A percentile compares a stretch with the other conserved stretches of the same genome.
phyloP scores from a whole-genome alignment of 2,113 vertebrate genomes.

The Poeciliopsis retropinna region DNA sequence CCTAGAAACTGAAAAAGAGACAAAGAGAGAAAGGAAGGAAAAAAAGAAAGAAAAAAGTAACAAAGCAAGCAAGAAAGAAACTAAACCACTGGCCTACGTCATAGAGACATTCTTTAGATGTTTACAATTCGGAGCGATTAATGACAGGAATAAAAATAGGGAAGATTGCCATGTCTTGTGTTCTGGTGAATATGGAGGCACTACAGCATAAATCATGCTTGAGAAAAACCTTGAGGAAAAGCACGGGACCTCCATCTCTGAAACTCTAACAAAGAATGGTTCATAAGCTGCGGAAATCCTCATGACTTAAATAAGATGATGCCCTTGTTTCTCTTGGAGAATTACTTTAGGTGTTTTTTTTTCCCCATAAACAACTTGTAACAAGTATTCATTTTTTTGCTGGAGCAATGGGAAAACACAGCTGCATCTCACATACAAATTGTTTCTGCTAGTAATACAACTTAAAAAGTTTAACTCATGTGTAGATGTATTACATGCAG shows the following conservation, averaged over 20 bases:
- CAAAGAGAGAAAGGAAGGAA: no score
- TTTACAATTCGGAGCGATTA: neutral
- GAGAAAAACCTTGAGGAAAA: neutral
- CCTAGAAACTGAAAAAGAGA: neutral
- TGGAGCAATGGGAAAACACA: no score
- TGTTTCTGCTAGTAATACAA: no score
- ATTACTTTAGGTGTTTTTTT: neutral
- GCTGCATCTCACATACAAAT: no score
- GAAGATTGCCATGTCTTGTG: neutral
- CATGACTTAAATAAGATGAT: constrained; percentile 21
- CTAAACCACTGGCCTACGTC: neutral
- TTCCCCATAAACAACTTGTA: neutral
- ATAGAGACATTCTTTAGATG: neutral
- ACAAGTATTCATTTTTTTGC: neutral
- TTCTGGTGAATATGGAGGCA: neutral
- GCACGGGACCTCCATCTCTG: constrained; percentile 22
- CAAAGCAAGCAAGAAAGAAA: neutral
- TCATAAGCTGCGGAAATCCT: constrained; percentile 20
- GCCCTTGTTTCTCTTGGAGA: neutral
- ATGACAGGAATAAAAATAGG: neutral
- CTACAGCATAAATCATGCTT: neutral
- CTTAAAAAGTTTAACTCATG: no score
- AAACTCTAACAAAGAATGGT: constrained; percentile 16
- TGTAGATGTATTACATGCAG: no score
- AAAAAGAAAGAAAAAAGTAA: no score